A percentile compares a stretch with the other conserved stretches of the same genome.
phyloP scores from a whole-genome alignment of 2,113 vertebrate species.

The Beaufortia kweichowensis region DNA sequence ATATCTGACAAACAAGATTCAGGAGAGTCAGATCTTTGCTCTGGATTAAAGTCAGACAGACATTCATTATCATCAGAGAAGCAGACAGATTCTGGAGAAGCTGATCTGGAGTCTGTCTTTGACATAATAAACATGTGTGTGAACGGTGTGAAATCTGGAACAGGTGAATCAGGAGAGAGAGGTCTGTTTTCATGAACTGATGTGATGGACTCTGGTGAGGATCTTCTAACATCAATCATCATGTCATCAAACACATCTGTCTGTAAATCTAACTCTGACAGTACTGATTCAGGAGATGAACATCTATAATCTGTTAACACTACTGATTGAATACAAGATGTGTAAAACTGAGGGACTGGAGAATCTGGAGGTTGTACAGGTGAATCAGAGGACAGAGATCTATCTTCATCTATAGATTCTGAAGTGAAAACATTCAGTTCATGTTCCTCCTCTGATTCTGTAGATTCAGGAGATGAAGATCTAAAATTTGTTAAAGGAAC shows the following conservation, averaged over 20 bases:
- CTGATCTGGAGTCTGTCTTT: conserved; percentile 50
- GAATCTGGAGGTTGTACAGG: conserved; percentile 57
- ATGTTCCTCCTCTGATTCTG: conserved; percentile 20
- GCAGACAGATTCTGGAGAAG: conserved; percentile 56
- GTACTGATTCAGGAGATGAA: conserved; percentile 47
- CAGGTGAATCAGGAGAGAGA: conserved; percentile 60
- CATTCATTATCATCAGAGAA: conserved; percentile 58
- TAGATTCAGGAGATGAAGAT: background rate
- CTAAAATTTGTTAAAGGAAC: background rate
- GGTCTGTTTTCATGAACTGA: conserved; percentile 44
- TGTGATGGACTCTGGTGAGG: conserved; percentile 47
- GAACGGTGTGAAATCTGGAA: conserved; percentile 43
- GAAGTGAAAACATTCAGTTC: conserved; percentile 37
- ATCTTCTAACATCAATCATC: background rate
- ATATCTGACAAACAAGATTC: conserved; percentile 38
- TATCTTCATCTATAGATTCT: conserved; percentile 6
- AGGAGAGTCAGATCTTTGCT: conserved; percentile 54
- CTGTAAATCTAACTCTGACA: conserved; percentile 54
- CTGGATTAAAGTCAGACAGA: conserved; percentile 48
- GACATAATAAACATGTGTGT: conserved; percentile 45
- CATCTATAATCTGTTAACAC: conserved; percentile 33
- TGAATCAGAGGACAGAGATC: conserved; percentile 4
- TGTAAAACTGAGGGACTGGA: conserved; percentile 40
- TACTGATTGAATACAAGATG: conserved; percentile 42
- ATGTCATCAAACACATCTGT: conserved; percentile 8